Base-by-base conservation (phyloP, 2,113 vertebrate species). In the Muntiacus reevesi region DNA sequence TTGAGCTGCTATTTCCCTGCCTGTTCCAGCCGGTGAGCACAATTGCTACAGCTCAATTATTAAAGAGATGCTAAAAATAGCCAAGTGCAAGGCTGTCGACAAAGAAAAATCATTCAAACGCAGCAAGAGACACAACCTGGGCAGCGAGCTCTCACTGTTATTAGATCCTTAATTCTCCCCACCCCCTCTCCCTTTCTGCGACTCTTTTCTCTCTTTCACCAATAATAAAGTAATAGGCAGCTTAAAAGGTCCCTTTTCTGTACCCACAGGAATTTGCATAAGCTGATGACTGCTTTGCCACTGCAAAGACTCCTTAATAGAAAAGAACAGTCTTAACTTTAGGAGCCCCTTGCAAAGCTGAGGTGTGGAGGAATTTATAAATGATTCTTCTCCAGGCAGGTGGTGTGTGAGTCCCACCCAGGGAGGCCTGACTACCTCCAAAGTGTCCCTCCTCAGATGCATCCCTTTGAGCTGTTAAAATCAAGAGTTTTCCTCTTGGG, bases 1-100 rank as follows among this genome's bases (percentile, higher is more conserved):
- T 98, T 98, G 97, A 98, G 98, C 97, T 97, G 98, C 98, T 98
- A 97, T 98, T 99, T 98, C 98, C 96, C 93, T 98, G 98, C 98
- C 98, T 98, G 78, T 98, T 98, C 98, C 97, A 96, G 98, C 98
- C 94, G 97, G 98, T 97, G 97, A 98, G 98, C 97, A 97, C 98
- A 99, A 99, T 98, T n/a, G 92, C 98, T 98, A 98, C 98, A 98
- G 97, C 98, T 99, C 98, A 99, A 98, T 99, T 99, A 99, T 99
- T 99, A 98, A 99, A 99, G 98, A 98, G 97, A 98, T 96, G 95
- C 99, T 99, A 99, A 99, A 99, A 98, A 99, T 98, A 99, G 97
- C 97, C 40, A 33, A 54, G 95, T 95, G 98, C 97, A 98, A 98
- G 98, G 96, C 97, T 98, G 98, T 98, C 97, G 96, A 98, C 98